Evolutionary conservation across 2,797 vertebrate genomes (phyloP), one percentile per base, ranked within the genome.

Genomic region (Sylvia borin): DNA sequence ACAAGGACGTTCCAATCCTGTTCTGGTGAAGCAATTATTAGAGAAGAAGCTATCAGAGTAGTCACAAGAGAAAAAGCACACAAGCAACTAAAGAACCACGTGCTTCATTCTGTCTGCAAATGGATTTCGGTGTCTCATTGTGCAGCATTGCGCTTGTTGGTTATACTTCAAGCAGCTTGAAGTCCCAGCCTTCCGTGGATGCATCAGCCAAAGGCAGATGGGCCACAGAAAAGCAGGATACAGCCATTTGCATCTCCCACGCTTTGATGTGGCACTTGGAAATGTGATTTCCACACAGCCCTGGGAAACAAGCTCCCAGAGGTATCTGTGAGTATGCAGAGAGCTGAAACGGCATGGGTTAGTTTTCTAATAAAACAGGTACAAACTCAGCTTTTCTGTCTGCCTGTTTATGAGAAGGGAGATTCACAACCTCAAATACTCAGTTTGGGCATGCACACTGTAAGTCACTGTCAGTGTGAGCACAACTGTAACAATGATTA

Each of bases 1-100:
- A 32, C 98, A 98, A 88, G 98, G 98, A 43, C 97, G 99, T 77
- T 98, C 99, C 2, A 98, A 99, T 64, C 99, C 99, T 1, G 95
- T 98, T 19, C 87, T 98, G 85, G 98, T 99, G 90, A 99, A 98
- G 94, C 86, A 97, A 5, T 97, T 99, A 74, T 86, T 99, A 68
- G 98, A 99, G 96, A 98, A 98, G 95, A 98, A 98, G 97, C 97
- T 98, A 36, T 98, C 92, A 1, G 98, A 92, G 40, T 88, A 96
- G 48, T 61, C 36, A 36, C 53, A n/a, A 29, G 54, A 87, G 50
- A 77, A 85, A 72, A 90, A 79, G 8, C 9, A 3, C 8, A 7
- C n/a, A 25, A 43, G 17, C 13, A 26, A 43, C 79, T 60, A 5
- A 47, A 57, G 81, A 47, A 68, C 16, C 11, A 0, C 0, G 16